Evolutionary conservation across 2,888 invertebrate species (phyloP), one percentile per base, ranked within the genome.

Genomic region (Meteorus cinctellus): DNA sequence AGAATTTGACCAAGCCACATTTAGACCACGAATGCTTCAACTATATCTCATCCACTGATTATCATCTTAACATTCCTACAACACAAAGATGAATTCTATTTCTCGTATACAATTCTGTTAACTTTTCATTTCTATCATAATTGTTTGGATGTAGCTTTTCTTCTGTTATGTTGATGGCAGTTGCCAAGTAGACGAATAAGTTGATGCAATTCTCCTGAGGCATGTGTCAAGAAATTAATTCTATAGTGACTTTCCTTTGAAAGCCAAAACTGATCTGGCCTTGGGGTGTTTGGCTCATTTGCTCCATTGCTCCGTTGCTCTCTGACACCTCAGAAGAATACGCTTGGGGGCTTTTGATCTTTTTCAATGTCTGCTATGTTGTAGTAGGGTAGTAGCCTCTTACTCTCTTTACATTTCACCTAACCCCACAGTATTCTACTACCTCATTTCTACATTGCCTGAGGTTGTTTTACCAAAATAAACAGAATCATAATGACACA

Each of bases 261-360:
- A 41, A 41, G 34, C 29, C 4, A 36, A 62, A 72, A 51, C 65
- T 66, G 71, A 75, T 71, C 60, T 66, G 71, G 55, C 75, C 45
- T 55, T 55, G 24, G 71, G 75, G 55, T 71, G 45, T 75, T 75
- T 75, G 59, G 66, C 45, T 75, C 66, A 75, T 75, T 75, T 75
- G 62, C 63, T 71, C 60, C 24, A 19, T 34, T 31, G 36, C 55
- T 59, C 41, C 10, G 2, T 59, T 65, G 24, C 65, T 69, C 75
- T 55, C 36, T 63, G 36, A 51, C 45, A 66, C 66, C 27, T 66
- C 71, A 70, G 36, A 71, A 66, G 70, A 71, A 59, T 59, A 36
- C 41, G 41, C 72, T 36, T 36, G 65, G 45, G 55, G 71, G 66
- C 69, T 75, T 75, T 75, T 75, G 75, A 75, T 75, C 71, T 75